These are phyloP conservation scores for Artemisiospiza belli DNA, from an alignment of 2,113 vertebrate species.

Conservation along the genomic window DNA sequence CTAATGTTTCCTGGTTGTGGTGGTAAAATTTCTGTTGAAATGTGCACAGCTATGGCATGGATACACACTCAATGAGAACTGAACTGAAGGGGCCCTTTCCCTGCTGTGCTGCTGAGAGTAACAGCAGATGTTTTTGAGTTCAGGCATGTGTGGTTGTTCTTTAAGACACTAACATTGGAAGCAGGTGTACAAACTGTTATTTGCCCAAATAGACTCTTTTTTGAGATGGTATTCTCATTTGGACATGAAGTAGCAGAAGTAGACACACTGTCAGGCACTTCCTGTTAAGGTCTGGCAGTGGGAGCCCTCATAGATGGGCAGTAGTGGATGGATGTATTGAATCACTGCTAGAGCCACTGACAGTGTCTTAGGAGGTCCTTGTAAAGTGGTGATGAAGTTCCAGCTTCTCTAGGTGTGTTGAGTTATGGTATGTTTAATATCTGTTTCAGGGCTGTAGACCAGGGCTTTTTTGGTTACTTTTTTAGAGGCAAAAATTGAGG, in stretches of 20 bases:
- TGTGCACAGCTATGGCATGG: background rate
- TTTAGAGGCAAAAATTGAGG: background rate
- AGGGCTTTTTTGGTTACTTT: background rate
- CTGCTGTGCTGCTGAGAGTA: background rate
- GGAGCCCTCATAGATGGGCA: rapidly evolving
- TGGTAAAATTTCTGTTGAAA: background rate
- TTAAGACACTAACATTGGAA: background rate
- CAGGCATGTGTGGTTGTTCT: background rate
- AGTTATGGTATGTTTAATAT: background rate
- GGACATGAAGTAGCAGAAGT: background rate
- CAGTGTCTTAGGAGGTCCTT: background rate
- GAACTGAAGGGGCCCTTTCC: background rate
- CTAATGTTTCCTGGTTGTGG: background rate
- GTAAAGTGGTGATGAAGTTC: background rate
- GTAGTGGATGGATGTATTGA: background rate
- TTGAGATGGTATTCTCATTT: background rate
- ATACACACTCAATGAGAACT: background rate
- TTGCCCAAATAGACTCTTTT: background rate
- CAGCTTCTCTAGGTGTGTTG: background rate
- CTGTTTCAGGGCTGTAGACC: background rate
- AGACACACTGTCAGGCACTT: background rate
- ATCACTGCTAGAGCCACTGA: background rate
- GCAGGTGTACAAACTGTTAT: background rate
- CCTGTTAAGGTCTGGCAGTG: background rate
- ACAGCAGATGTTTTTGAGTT: background rate